phyloP scores from a whole-genome alignment of 2,113 vertebrate species.

The Meriones unguiculatus region DNA sequence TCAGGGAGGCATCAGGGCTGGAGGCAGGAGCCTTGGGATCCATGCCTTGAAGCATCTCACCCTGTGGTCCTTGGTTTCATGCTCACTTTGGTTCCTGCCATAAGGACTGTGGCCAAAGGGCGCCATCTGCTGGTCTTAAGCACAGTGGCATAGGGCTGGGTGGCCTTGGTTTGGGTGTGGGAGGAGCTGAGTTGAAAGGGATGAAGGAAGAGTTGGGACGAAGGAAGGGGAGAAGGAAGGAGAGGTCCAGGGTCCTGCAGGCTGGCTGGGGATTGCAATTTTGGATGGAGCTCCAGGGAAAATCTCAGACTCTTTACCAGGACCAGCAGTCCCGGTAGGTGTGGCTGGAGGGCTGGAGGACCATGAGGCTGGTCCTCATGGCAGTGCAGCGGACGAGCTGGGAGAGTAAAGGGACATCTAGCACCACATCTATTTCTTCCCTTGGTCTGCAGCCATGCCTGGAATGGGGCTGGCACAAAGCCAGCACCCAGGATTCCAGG shows the following conservation, averaged over 20 bases:
- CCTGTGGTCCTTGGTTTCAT: no score
- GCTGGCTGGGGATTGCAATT: neutral
- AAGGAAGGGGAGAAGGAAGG: neutral
- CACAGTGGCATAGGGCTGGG: neutral
- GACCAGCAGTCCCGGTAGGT: neutral
- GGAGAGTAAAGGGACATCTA: neutral
- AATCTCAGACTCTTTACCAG: neutral
- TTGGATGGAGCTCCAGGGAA: neutral
- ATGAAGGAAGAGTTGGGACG: no score
- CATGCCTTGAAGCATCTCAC: neutral
- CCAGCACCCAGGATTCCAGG: neutral
- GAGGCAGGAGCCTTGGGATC: neutral
- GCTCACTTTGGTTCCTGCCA: rapidly evolving
- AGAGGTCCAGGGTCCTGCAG: neutral
- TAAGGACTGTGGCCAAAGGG: neutral
- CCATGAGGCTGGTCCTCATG: neutral
- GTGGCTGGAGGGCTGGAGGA: neutral
- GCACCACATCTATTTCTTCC: neutral
- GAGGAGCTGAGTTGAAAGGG: neutral
- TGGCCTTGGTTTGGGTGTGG: neutral
- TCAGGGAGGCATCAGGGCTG: neutral
- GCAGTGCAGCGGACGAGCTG: neutral
- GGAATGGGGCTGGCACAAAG: neutral
- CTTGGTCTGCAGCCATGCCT: neutral
- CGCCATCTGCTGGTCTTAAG: conserved; percentile 41